phyloP scores from a whole-genome alignment of 1,140 invertebrate genomes.

The Sitodiplosis mosellana region DNA sequence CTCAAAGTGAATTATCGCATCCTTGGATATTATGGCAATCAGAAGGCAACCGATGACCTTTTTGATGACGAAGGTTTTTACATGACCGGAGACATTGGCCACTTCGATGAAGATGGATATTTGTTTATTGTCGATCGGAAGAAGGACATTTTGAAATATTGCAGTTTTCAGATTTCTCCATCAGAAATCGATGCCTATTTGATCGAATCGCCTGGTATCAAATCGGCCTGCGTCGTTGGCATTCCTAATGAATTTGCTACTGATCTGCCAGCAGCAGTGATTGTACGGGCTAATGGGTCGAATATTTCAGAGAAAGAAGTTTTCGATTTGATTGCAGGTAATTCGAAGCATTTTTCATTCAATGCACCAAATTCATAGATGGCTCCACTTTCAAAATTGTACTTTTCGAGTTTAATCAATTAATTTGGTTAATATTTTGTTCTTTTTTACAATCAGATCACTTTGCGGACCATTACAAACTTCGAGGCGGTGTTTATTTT shows the following conservation, averaged over 20 bases:
- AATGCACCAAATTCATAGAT: too few species aligned
- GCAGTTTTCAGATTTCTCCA: constrained; percentile 23
- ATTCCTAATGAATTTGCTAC: constrained; percentile 22
- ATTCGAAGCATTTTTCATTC: too few species aligned
- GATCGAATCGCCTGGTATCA: constrained; percentile 18
- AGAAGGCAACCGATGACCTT: constrained; percentile 18
- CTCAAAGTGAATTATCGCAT: constrained; percentile 16
- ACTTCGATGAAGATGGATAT: constrained; percentile 33
- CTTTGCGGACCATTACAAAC: constrained; percentile 15
- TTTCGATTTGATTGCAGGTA: constrained; percentile 17
- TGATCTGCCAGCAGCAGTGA: constrained; percentile 20
- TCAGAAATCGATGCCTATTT: constrained; percentile 21
- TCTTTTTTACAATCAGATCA: constrained; percentile 2
- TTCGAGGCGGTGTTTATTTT: constrained; percentile 28
- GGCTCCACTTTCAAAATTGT: neutral
- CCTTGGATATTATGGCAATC: constrained; percentile 23
- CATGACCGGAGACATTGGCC: constrained; percentile 46
- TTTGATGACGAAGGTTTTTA: constrained; percentile 38
- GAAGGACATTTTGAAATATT: constrained; percentile 34
- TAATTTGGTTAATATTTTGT: constrained; percentile 1
- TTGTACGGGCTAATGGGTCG: constrained; percentile 15
- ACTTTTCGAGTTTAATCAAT: neutral
- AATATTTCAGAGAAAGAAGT: constrained; percentile 19
- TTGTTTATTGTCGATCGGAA: constrained; percentile 38
- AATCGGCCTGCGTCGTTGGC: constrained; percentile 20